These are phyloP conservation scores for Phalera bucephala DNA, from an alignment of 2,888 invertebrate species.

Conservation along the genomic window DNA sequence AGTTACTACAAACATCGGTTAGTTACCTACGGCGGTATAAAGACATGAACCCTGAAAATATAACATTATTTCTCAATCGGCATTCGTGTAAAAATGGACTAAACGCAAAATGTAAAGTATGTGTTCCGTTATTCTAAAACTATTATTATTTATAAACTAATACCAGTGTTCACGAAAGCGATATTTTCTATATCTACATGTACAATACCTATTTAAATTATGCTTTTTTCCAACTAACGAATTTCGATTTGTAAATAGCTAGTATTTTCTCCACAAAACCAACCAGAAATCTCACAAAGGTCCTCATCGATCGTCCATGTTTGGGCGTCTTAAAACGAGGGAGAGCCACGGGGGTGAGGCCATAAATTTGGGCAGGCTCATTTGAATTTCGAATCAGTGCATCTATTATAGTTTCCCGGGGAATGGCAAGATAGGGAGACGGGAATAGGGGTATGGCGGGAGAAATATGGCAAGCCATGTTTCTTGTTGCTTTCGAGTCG, in stretches of 20 bases:
- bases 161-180: too few species aligned
- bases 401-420: slow-evolving; percentile 56
- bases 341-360: slow-evolving; percentile 48
- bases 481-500: too few species aligned
- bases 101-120: too few species aligned
- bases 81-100: too few species aligned
- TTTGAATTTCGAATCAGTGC: slow-evolving; percentile 79
- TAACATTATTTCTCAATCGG: too few species aligned
- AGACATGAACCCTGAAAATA: too few species aligned
- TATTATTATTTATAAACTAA: not conserved
- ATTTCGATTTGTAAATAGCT: too few species aligned
- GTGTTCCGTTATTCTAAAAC: not conserved
- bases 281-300: slow-evolving; percentile 20
- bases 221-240: too few species aligned
- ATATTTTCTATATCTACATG: too few species aligned
- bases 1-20: too few species aligned
- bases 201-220: too few species aligned
- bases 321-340: slow-evolving; percentile 48
- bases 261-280: slow-evolving; percentile 17
- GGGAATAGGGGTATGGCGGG: slow-evolving; percentile 17
- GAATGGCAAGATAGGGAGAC: slow-evolving; percentile 27
- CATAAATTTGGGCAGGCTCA: slow-evolving; percentile 74
- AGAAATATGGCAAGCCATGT: slow-evolving; percentile 1
- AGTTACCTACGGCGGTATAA: too few species aligned
- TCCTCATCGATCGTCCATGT: slow-evolving; percentile 26